Conservation (phyloP, 2,888 invertebrate species). For the Pristionchus maxplancki region DNA sequence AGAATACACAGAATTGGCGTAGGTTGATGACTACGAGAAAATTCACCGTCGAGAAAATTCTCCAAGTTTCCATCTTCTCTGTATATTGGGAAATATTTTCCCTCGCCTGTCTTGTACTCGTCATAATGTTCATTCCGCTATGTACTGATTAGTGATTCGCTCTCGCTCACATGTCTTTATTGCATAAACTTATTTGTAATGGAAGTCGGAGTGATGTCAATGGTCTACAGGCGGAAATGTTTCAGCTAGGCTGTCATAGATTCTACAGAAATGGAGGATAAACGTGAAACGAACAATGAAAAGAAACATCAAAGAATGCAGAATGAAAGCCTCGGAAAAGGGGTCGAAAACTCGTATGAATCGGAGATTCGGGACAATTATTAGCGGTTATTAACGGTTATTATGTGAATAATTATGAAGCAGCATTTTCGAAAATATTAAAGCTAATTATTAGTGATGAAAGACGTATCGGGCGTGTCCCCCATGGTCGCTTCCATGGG, state of each 20-base stretch:
- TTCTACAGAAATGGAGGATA: neutral
- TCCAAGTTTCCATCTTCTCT: neutral
- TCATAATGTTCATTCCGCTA: neutral
- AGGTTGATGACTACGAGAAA: neutral
- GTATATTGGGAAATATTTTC: neutral
- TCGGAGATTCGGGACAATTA: neutral
- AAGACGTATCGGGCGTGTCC: neutral
- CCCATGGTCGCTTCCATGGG: neutral
- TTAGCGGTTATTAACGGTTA: conserved; percentile 1
- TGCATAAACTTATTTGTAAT: neutral
- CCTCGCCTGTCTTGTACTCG: too few relatives aligned
- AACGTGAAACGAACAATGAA: neutral
- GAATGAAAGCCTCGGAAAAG: neutral
- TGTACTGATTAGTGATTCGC: neutral
- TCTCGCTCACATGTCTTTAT: neutral
- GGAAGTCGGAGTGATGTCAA: neutral
- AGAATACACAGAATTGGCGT: neutral
- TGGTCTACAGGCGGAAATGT: neutral
- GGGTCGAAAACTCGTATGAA: neutral
- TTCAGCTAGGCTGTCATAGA: conserved; percentile 29
- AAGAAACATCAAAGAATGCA: neutral
- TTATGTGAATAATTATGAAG: neutral
- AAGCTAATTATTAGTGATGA: neutral
- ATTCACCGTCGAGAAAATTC: neutral
- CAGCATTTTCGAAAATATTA: neutral